Base-by-base conservation (phyloP, 2,888 invertebrate species). In the Rhamphomyia laevipes region DNA sequence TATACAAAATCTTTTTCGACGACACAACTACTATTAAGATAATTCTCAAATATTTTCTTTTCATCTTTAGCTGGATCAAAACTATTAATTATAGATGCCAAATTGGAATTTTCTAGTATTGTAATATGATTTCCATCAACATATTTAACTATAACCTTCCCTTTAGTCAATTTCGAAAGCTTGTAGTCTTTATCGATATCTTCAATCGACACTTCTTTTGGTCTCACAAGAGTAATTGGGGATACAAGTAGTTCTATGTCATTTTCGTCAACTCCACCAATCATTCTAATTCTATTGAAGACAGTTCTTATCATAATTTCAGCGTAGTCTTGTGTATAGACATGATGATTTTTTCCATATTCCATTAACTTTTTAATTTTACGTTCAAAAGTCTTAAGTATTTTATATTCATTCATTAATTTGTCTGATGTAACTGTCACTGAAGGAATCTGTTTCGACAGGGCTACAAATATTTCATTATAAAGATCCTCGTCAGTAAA, bases 111-210 rank as follows among this genome's bases (percentile, higher is more conserved):
- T 13, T 84, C 79, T 56, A 86, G 61, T 58, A 87, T 82, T 37
- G 78, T 78, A 0, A 76, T 64, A 59, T 88, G 87, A 61, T 82
- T 82, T 11, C 86, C 87, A 59, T 84, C 82, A n/a, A 84, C 70
- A 43, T 74, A 75, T 57, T 78, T 75, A 0, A 85, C 70, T 1
- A 74, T 73, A 0, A 84, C 74, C 2, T 72, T 71, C 1, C 73
- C 72, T 21, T 74, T 74, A 0, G 80, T 80, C 18, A 75, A 63
- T 63, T 76, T 74, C 1, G 77, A 74, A 0, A 86, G 63, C 15
- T 79, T 80, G 57, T 86, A 85, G 60, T 84, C 82, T 27, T 81
- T 78, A 45, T 78, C 77, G 27, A 76, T 62, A 1, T 73, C 71
- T 11, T 75, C 62, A n/a, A 75, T 58, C 0, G 75, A 66, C 1